Evolutionary conservation across 2,113 vertebrate genomes (phyloP).

Genomic region (Gulo gulo): DNA sequence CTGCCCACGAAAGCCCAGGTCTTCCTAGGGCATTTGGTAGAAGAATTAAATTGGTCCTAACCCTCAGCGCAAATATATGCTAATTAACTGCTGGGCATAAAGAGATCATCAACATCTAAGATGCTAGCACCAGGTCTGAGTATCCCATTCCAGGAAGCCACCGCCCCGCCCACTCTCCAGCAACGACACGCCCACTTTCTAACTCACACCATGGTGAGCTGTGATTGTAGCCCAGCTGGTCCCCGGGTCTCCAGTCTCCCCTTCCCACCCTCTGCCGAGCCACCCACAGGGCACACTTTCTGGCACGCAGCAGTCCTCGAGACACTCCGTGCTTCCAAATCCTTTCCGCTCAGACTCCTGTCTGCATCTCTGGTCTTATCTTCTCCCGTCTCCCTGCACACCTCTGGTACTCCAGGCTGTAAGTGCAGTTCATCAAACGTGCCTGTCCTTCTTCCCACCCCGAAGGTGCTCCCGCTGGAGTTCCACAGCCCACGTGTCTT

Average conservation of each 20-base stretch:
- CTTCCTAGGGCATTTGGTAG: not conserved
- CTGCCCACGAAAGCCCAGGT: not conserved
- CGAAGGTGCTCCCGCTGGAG: fast-evolving
- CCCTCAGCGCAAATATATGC: not conserved
- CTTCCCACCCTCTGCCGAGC: not conserved
- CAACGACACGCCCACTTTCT: not conserved
- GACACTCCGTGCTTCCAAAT: not conserved
- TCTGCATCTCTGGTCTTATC: not conserved
- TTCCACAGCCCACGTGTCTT: not conserved
- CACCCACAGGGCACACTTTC: not conserved
- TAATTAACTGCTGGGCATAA: not conserved
- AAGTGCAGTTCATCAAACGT: too few relatives aligned
- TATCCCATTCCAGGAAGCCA: not conserved
- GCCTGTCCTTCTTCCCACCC: not conserved
- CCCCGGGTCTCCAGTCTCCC: not conserved
- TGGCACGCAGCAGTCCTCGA: not conserved
- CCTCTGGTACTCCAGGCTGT: not conserved
- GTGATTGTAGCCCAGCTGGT: not conserved
- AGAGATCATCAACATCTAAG: not conserved
- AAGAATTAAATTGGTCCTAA: not conserved
- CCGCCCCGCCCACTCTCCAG: not conserved
- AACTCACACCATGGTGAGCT: not conserved
- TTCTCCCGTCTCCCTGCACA: not conserved
- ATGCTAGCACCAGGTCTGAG: not conserved
- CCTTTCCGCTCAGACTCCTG: not conserved